These are phyloP conservation scores for Aphyosemion australe DNA, from an alignment of 2,113 vertebrate genomes.

Conservation along the genomic window DNA sequence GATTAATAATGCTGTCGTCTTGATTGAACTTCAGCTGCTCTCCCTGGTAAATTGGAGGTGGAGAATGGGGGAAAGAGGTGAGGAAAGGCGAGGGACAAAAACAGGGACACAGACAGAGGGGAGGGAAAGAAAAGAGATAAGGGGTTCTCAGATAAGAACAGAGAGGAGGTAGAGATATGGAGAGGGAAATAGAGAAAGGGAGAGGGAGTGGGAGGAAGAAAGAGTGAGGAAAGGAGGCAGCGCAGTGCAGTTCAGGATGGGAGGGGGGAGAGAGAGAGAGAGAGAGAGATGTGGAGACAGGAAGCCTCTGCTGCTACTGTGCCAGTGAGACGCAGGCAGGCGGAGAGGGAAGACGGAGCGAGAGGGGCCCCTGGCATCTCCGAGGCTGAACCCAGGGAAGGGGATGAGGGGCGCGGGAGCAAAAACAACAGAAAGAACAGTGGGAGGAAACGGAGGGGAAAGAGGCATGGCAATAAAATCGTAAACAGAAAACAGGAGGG, in stretches of 20 bases:
- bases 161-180: constrained; percentile 48
- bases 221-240: constrained; percentile 72
- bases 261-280: constrained; percentile 63
- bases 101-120: constrained; percentile 36
- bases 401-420: constrained; percentile 56
- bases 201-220: constrained; percentile 74
- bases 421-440: constrained; percentile 34
- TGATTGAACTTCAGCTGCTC: constrained; percentile 75
- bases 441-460: constrained; percentile 44
- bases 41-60: constrained; percentile 55
- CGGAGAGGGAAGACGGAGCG: constrained; percentile 52
- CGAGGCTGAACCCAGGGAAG: constrained; percentile 35
- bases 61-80: background rate
- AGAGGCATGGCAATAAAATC: constrained; percentile 40
- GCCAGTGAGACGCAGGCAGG: constrained; percentile 69
- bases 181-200: constrained; percentile 62
- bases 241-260: constrained; percentile 62
- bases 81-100: constrained; percentile 18
- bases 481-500: constrained; percentile 41
- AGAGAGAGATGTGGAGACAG: constrained; percentile 63
- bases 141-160: constrained; percentile 59
- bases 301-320: constrained; percentile 63
- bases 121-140: constrained; percentile 40
- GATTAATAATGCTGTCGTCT: constrained; percentile 69
- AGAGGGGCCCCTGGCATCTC: constrained; percentile 53